Base-by-base conservation (phyloP, 2,888 invertebrate genomes). In the Argyresthia goedartella region DNA sequence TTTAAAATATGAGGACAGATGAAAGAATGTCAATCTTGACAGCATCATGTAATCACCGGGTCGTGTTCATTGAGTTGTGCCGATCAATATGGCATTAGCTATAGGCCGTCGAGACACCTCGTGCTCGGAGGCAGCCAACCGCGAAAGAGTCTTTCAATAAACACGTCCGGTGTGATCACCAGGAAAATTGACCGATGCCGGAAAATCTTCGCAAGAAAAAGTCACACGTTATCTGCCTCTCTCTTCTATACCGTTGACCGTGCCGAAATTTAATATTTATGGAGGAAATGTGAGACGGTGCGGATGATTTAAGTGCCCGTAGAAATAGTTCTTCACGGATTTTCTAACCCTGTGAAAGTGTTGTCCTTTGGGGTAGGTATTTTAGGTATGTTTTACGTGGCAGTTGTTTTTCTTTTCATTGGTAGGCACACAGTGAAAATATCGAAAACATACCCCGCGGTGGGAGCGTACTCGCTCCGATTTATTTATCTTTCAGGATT, bases 221-320 rank as follows among this genome's bases (percentile, higher is more conserved):
- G 82, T 75, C 76, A 79, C 71, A 69, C 66, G 73, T 79, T 77
- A 80, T 76, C 76, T 79, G 42, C 77, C 76, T 79, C 43, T 79
- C 43, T 78, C 76, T 80, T 78, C 76, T 77, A 74, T 76, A 69
- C 71, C 69, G 67, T 67, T 70, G 73, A 72, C 77, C 75, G 69
- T 75, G 75, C 73, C 75, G 75, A 79, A 77, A 80, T 84, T 85
- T 85, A 84, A 84, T 84, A 85, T 85, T 85, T 85, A 86, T 84
- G 78, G 84, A 79, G 79, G 81, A 82, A 84, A 81, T 81, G 81
- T 86, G 80, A 82, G 75, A 76, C 82, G 74, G 69, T 76, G 82
- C 82, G 79, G 64, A 82, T 84, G 85, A 86, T 85, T 84, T 84
- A 81, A 84, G 76, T 81, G 78, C 78, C 78, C 78, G 85, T 82